phyloP scores from a whole-genome alignment of 2,113 vertebrate genomes.

The Phaethon lepturus region DNA sequence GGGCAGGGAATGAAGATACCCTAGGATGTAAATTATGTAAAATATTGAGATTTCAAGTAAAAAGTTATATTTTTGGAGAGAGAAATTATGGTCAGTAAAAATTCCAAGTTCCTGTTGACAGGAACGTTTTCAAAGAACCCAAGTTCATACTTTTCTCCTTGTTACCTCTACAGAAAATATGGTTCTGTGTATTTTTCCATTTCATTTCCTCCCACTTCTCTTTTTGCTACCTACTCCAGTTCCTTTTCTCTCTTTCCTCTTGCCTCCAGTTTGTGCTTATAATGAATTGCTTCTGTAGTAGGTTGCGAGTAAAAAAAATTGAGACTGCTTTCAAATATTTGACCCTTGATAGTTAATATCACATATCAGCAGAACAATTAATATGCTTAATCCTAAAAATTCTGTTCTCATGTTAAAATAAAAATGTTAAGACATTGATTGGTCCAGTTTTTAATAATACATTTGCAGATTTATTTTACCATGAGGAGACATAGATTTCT shows the following conservation, averaged over 20 bases:
- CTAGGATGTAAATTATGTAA: background rate
- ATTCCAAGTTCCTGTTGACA: background rate
- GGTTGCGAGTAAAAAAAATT: background rate
- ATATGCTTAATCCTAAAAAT: background rate
- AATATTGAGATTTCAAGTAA: background rate
- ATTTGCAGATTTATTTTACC: background rate
- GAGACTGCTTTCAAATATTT: background rate
- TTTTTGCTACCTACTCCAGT: background rate
- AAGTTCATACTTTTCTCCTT: background rate
- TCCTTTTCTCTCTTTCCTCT: background rate
- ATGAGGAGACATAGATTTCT: background rate
- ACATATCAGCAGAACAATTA: background rate
- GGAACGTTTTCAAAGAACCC: background rate
- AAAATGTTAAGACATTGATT: background rate
- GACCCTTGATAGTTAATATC: fast-evolving
- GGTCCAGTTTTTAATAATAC: background rate
- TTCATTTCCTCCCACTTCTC: background rate
- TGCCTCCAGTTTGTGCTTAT: background rate
- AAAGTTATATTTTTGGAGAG: background rate
- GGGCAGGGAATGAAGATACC: background rate
- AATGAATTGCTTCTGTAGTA: background rate
- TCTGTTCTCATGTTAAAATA: background rate
- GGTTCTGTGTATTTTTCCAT: background rate
- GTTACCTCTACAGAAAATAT: background rate
- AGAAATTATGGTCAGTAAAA: background rate